Conservation (phyloP, 2,797 vertebrate genomes). For the Arrhamphus sclerolepis region DNA sequence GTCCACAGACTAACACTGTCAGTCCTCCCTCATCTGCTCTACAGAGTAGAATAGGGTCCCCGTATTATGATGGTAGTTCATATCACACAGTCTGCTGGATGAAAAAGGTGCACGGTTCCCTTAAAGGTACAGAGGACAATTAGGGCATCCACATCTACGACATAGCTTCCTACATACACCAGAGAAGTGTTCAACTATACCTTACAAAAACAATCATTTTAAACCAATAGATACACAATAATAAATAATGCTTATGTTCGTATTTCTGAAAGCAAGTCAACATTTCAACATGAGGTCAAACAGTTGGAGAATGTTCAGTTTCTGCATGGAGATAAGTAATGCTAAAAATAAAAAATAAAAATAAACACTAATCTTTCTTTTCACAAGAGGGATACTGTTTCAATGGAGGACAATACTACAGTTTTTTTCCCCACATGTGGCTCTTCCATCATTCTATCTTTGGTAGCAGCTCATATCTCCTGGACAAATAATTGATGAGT, state of each 20-base stretch:
- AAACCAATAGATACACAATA: slow-evolving; percentile 14
- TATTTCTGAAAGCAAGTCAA: slow-evolving; percentile 11
- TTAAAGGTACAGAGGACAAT: slow-evolving; percentile 78
- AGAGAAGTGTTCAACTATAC: slow-evolving; percentile 13
- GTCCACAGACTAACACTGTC: slow-evolving; percentile 16
- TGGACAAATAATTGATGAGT: slow-evolving; percentile 56
- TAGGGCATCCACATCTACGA: slow-evolving; percentile 44
- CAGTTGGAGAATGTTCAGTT: slow-evolving; percentile 19
- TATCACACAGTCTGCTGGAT: slow-evolving; percentile 56
- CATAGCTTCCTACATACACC: slow-evolving; percentile 13
- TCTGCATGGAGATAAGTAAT: slow-evolving; percentile 15
- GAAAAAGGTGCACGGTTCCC: slow-evolving; percentile 61
- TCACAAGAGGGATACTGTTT: slow-evolving; percentile 1
- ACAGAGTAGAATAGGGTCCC: slow-evolving; percentile 64
- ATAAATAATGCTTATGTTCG: slow-evolving; percentile 25
- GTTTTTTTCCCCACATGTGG: slow-evolving; percentile 30
- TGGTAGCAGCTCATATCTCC: slow-evolving; percentile 47
- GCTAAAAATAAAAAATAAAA: slow-evolving; percentile 12
- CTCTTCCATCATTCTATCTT: slow-evolving; percentile 50
- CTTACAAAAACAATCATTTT: slow-evolving; percentile 6
- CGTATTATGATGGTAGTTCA: slow-evolving; percentile 65
- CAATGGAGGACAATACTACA: background rate
- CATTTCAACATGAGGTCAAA: slow-evolving; percentile 9
- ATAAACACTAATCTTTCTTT: background rate
- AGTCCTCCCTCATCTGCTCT: slow-evolving; percentile 52